phyloP scores from a whole-genome alignment of 1,140 invertebrate genomes.

The Polypedilum pembai region DNA sequence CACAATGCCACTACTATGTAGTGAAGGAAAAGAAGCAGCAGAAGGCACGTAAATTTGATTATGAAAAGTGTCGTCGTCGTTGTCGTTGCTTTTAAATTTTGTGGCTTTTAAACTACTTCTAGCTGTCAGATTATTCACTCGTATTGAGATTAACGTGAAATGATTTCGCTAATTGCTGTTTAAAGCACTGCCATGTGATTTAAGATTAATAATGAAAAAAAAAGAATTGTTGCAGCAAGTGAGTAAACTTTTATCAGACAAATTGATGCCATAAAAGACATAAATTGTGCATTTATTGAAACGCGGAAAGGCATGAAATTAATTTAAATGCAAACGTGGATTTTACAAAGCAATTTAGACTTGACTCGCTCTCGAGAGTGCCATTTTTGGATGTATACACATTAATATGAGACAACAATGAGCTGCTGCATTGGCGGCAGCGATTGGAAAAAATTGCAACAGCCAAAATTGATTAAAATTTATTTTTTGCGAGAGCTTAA shows the following conservation, averaged over 20 bases:
- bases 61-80: conserved; percentile 7
- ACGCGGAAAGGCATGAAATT: conserved; percentile 20
- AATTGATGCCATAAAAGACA: conserved; percentile 21
- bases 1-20: neutral
- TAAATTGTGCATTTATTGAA: conserved; percentile 27
- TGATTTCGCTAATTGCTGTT: neutral
- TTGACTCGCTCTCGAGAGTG: neutral
- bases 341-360: conserved; percentile 25
- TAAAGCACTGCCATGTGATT: conserved; percentile 16
- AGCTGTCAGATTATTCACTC: neutral
- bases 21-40: neutral
- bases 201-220: neutral
- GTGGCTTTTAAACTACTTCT: conserved; percentile 4
- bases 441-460: neutral
- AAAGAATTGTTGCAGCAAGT: neutral
- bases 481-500: neutral
- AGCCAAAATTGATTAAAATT: conserved; percentile 24
- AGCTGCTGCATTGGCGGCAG: no score
- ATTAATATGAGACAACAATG: no score
- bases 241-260: neutral
- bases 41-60: conserved; percentile 27
- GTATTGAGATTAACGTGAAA: neutral
- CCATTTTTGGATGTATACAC: neutral
- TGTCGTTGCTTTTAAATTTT: conserved; percentile 8
- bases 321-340: conserved; percentile 25